Evolutionary conservation across 2,797 vertebrate species (phyloP), one percentile per base, ranked within the genome.

Genomic region (Sebastes variabilis): DNA sequence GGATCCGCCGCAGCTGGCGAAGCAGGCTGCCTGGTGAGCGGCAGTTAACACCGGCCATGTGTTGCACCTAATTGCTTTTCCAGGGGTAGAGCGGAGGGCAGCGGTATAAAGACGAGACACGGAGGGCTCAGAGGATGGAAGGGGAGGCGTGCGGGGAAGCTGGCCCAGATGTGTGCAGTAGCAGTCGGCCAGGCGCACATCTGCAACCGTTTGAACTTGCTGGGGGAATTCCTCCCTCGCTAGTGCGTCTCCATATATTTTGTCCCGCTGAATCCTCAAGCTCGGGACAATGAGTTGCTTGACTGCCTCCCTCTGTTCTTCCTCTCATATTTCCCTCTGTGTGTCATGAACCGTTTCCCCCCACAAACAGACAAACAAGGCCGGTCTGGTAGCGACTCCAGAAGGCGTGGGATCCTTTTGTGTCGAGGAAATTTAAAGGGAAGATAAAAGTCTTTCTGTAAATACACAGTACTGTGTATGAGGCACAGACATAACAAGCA

Each of bases 191-290:
- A 90, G 91, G 76, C 82, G 68, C 92, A 94, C 93, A 95, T 96
- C 95, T 95, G 94, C 88, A 94, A 92, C 70, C 87, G 84, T 91
- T 94, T 93, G 81, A 91, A 89, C 71, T 61, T 86, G 86, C 82
- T 82, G 74, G 94, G 94, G 93, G 93, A 95, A 94, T 94, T 95
- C 94, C 94, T 93, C 65, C 69, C 82, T 75, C 84, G 36, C 83
- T 84, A 42, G 85, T 20, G 34, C 54, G 67, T 79, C 84, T 92
- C 84, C 49, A 13, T 89, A 61, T 64, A 82, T 74, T 89, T 88
- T 83, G 66, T 84, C 81, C 80, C 5, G 22, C 81, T 88, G 77
- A 76, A 85, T 89, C 89, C 81, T 89, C 75, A 58, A 66, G 32
- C 82, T 88, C 16, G 32, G 87, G 87, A 92, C 91, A 94, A 92